Evolutionary conservation across 2,888 invertebrate genomes (phyloP), one percentile per base, ranked within the genome.

Genomic region (Thereva unica): DNA sequence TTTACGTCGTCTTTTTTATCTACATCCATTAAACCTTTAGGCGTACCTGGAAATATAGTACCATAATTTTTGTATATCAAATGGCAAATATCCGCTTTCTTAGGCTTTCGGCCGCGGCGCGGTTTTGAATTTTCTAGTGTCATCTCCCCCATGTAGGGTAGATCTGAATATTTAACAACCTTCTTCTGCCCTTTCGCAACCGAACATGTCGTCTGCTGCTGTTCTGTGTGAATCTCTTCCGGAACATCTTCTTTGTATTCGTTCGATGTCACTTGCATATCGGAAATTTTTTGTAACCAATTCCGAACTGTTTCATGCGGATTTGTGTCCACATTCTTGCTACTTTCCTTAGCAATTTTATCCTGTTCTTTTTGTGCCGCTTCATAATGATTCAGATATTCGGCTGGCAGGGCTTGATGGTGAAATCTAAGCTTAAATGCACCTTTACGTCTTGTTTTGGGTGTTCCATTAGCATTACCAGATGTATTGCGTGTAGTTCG

Each of bases 71-170:
- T 94, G 76, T 94, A 93, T 72, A 94, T 94, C 50, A 94, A 82
- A 76, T 94, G 94, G 72, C 94, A 94, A 71, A 95, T 95, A 75
- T 94, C 94, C 0, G 94, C 93, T 78, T 95, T 94, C 77, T 94
- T 94, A 0, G 94, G 95, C 76, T 95, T 95, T 12, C 94, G 84
- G 0, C 94, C 94, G 69, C 95, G 84, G 44, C 93, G 82, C 0
- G 94, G 94, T 73, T 93, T 91, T 9, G 90, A 91, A 79, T 94
- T 92, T 76, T 93, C 93, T 64, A 94, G 79, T 0, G 93, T 93
- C 84, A 94, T 93, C 78, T 94, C 94, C 0, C 94, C 94, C 93
- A 94, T 94, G 79, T 93, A 94, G 0, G 94, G 94, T 53, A 94
- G 81, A 75, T 94, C 93, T 52, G 91, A 88, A 76, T 91, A 93